Conservation (phyloP, 2,888 invertebrate species). For the Malthinus flaveolus region DNA sequence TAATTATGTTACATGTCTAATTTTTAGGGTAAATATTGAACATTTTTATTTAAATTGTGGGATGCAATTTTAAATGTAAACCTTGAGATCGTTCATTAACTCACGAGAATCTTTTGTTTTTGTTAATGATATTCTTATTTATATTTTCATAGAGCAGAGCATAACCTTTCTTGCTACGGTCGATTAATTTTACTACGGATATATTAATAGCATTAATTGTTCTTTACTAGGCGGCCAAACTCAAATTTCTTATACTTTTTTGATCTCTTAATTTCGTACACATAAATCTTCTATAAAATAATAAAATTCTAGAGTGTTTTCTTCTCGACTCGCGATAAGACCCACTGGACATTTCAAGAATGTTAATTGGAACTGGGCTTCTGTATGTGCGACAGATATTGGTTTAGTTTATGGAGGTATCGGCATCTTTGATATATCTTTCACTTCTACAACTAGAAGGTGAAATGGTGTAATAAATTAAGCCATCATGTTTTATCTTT, state of each 20-base stretch:
- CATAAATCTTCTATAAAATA: neutral
- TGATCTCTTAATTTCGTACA: conserved; percentile 3
- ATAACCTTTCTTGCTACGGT: conserved; percentile 11
- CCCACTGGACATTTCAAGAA: conserved; percentile 14
- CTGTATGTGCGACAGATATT: conserved; percentile 17
- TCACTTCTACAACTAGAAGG: conserved; percentile 16
- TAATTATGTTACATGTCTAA: no score
- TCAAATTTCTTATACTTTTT: no score
- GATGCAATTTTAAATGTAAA: conserved; percentile 8
- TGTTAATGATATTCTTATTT: conserved; percentile 12
- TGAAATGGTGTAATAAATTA: conserved; percentile 19
- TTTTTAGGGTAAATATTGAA: no score
- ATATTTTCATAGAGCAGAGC: conserved; percentile 17
- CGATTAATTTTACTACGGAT: conserved; percentile 22
- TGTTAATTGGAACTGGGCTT: conserved; percentile 17
- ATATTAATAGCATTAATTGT: conserved; percentile 19
- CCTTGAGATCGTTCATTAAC: conserved; percentile 9
- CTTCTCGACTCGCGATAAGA: conserved; percentile 4
- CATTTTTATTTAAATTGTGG: no score
- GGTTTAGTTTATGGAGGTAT: conserved; percentile 10
- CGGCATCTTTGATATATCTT: conserved; percentile 18
- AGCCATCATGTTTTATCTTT: conserved; percentile 8
- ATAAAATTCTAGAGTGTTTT: neutral
- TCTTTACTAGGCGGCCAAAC: no score
- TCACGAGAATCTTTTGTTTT: neutral